A percentile compares a stretch with the other conserved stretches of the same genome.
Conservation (phyloP, 2,888 invertebrate genomes). For the Limnephilus lunatus region DNA sequence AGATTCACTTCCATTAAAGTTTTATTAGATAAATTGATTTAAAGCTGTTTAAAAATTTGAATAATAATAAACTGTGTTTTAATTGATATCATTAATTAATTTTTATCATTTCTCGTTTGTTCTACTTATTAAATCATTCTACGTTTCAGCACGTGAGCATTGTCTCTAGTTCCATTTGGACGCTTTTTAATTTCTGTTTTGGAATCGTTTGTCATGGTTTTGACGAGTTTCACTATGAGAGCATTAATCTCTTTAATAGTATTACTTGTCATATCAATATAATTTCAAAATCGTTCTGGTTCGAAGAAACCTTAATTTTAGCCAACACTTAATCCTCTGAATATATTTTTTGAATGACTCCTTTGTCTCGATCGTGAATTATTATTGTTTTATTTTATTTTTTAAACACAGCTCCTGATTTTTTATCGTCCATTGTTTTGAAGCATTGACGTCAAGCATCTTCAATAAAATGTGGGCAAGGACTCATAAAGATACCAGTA, state of each 20-base stretch:
- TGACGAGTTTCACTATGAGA: constrained; percentile 6
- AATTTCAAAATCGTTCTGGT: constrained; percentile 15
- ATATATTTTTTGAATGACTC: constrained; percentile 23
- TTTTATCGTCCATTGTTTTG: constrained; percentile 33
- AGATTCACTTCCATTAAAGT: background rate
- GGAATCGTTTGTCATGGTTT: background rate
- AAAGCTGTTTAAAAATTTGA: background rate
- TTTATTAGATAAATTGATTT: background rate
- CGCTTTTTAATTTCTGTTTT: background rate
- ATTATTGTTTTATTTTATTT: constrained; percentile 26
- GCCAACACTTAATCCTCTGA: background rate
- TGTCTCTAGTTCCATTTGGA: background rate
- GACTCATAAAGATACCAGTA: background rate
- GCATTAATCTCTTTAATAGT: background rate
- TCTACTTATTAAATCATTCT: constrained; percentile 8
- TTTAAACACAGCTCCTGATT: constrained; percentile 22
- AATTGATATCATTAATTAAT: background rate
- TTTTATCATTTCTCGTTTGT: constrained; percentile 12
- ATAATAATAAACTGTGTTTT: background rate
- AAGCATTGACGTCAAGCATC: constrained; percentile 34
- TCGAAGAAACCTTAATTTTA: constrained; percentile 27
- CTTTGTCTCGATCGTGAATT: constrained; percentile 23
- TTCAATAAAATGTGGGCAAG: background rate
- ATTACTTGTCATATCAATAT: constrained; percentile 36
- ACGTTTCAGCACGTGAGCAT: background rate